phyloP scores from a whole-genome alignment of 2,113 vertebrate genomes.

The Poeciliopsis retropinna region DNA sequence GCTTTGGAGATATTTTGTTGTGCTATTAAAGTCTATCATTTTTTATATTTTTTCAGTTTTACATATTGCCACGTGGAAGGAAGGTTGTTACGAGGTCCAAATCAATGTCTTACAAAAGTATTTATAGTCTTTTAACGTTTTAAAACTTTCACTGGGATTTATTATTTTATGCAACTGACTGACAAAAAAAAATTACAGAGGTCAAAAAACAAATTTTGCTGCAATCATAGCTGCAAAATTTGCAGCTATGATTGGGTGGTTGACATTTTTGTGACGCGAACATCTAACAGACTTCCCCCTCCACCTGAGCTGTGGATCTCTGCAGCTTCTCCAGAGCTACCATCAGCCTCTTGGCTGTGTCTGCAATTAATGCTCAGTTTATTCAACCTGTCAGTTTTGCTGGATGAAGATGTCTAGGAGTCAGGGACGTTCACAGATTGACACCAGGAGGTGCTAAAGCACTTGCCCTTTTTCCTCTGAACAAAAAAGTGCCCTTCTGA shows the following conservation, averaged over 20 bases:
- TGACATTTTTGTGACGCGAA: not conserved
- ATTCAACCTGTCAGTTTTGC: too few species aligned
- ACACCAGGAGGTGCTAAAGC: too few species aligned
- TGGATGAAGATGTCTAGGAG: too few species aligned
- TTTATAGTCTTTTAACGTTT: not conserved
- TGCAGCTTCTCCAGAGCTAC: too few species aligned
- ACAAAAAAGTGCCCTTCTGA: too few species aligned
- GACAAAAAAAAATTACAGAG: not conserved
- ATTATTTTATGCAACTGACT: not conserved
- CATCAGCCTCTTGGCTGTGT: too few species aligned
- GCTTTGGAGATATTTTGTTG: not conserved
- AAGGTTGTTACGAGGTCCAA: not conserved
- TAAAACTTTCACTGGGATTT: not conserved
- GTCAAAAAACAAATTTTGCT: not conserved
- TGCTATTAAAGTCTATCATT: not conserved
- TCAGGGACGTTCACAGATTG: too few species aligned
- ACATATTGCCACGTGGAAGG: not conserved
- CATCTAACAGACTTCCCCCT: not conserved
- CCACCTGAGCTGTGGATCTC: too few species aligned
- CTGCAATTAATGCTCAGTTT: too few species aligned
- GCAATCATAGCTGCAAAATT: not conserved
- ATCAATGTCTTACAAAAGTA: not conserved
- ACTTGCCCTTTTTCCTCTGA: too few species aligned
- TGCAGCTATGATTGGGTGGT: too few species aligned
- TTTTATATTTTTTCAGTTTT: not conserved